Evolutionary conservation across 2,888 invertebrate genomes (phyloP).

Genomic region (Meteorus colon): DNA sequence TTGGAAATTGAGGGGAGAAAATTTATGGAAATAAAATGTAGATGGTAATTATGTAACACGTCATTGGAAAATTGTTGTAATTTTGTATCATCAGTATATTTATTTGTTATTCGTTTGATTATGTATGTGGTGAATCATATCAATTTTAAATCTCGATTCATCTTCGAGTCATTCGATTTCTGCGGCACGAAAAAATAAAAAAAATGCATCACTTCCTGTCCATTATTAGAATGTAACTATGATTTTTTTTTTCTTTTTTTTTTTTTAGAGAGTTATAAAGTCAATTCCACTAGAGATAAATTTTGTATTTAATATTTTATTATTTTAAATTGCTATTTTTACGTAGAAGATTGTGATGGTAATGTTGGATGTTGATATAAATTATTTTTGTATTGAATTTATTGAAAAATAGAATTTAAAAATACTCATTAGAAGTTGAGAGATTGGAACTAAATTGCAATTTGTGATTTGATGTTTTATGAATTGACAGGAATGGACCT

Average conservation of each 20-base stretch:
- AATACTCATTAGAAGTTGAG: no score
- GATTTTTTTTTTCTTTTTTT: background rate
- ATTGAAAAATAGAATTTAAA: no score
- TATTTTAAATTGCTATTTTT: no score
- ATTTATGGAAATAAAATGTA: background rate
- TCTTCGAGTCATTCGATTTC: constrained; percentile 47
- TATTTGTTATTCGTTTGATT: background rate
- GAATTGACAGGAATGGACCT: no score
- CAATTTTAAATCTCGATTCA: constrained; percentile 43
- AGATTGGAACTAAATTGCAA: no score
- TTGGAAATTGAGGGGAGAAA: no score
- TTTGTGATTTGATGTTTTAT: no score
- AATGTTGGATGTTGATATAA: no score
- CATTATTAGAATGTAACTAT: constrained; percentile 34
- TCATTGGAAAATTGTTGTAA: background rate
- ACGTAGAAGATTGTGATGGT: no score
- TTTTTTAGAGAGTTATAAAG: background rate
- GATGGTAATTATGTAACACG: background rate
- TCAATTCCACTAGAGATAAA: background rate
- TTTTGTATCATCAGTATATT: background rate
- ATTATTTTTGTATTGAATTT: no score
- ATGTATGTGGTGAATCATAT: constrained; percentile 48
- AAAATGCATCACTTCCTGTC: constrained; percentile 50
- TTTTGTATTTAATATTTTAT: no score
- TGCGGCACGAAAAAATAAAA: constrained; percentile 28